phyloP scores from a whole-genome alignment of 2,888 invertebrate species.

The Lissocephala sabroskyi region DNA sequence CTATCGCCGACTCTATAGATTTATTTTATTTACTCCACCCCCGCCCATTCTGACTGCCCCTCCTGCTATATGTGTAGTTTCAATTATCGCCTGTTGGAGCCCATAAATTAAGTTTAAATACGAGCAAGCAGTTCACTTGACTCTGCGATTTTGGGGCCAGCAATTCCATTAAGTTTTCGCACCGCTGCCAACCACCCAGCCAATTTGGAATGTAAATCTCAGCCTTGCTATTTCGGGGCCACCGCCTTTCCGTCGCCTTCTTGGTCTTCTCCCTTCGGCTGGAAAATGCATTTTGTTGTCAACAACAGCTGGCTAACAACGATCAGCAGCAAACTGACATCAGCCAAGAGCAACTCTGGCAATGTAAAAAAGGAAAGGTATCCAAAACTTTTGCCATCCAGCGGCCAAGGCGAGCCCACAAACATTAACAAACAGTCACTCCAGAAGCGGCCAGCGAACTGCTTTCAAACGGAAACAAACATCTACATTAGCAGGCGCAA shows the following conservation, averaged over 20 bases:
- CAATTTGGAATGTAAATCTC: too few species aligned
- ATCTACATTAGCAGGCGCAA: constrained; percentile 56
- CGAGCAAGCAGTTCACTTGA: too few species aligned
- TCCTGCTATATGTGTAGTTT: constrained; percentile 29
- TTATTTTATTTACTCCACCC: constrained; percentile 48
- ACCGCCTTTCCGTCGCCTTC: too few species aligned
- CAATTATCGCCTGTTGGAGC: constrained; percentile 57
- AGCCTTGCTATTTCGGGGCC: too few species aligned
- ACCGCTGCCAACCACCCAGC: too few species aligned
- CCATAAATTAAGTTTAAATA: constrained; percentile 50
- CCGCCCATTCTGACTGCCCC: constrained; percentile 15
- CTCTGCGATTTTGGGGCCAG: too few species aligned
- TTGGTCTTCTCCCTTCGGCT: too few species aligned
- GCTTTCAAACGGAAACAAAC: constrained; percentile 57
- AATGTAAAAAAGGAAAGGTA: constrained; percentile 1
- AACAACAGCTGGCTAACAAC: constrained; percentile 6
- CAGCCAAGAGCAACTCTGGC: not conserved
- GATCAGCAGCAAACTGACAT: not conserved
- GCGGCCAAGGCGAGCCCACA: not conserved
- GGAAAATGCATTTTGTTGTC: constrained; percentile 27
- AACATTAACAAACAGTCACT: not conserved
- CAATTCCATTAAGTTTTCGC: too few species aligned
- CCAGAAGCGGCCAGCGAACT: not conserved
- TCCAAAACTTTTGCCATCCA: constrained; percentile 10
- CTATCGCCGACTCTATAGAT: constrained; percentile 25